A percentile compares a stretch with the other conserved stretches of the same genome.
Evolutionary conservation across 2,113 vertebrate genomes (phyloP).

Genomic region (Mustelus asterias): DNA sequence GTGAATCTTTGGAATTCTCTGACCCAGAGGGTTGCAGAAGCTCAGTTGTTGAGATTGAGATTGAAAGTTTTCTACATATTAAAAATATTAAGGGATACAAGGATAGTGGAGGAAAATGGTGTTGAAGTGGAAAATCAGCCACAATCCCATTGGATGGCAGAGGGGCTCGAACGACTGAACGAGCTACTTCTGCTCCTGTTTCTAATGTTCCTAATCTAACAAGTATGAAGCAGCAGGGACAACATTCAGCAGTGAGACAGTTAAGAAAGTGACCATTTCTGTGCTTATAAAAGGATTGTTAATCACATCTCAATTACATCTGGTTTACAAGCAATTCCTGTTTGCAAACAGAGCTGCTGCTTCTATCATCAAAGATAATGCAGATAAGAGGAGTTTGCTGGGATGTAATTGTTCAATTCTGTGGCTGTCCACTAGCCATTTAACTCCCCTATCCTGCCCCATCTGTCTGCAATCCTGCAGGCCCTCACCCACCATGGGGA

Average conservation of each 20-base stretch:
- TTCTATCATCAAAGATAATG: neutral
- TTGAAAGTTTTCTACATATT: too few species aligned
- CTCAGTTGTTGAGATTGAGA: too few species aligned
- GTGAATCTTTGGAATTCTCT: too few species aligned
- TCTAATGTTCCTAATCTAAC: too few species aligned
- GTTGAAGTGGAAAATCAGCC: too few species aligned
- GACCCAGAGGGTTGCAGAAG: too few species aligned
- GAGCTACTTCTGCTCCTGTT: too few species aligned
- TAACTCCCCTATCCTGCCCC: neutral
- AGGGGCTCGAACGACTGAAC: too few species aligned
- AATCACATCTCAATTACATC: constrained; percentile 5
- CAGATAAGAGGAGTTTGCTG: neutral
- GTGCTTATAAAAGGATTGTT: neutral
- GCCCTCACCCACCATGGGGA: neutral
- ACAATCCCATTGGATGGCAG: too few species aligned
- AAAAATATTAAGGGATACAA: too few species aligned
- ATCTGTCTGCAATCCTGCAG: neutral
- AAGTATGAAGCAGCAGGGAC: neutral
- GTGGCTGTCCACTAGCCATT: neutral
- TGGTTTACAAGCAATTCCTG: constrained; percentile 5
- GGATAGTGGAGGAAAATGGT: too few species aligned
- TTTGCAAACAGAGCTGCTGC: neutral
- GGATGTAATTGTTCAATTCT: neutral
- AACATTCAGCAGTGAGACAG: neutral
- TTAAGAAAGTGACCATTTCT: neutral